Evolutionary conservation across 2,797 vertebrate genomes (phyloP).

Genomic region (Saxicola maurus): DNA sequence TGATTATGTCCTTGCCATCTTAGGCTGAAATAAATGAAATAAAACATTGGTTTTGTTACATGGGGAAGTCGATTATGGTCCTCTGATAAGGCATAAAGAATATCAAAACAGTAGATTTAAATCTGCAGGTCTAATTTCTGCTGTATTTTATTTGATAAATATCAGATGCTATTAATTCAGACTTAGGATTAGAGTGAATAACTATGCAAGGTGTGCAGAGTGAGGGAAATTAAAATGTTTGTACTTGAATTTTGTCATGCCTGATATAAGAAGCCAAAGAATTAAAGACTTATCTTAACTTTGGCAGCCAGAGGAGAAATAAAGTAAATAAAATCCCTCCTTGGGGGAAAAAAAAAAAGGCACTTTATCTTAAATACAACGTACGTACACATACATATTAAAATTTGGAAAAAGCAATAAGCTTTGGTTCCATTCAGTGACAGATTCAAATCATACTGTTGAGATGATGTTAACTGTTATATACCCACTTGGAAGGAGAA

Average conservation of each 20-base stretch:
- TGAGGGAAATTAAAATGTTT: background rate
- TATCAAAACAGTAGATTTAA: background rate
- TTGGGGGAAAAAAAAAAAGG: background rate
- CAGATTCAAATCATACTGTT: background rate
- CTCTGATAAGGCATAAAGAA: background rate
- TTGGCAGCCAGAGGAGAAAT: background rate
- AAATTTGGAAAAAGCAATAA: too few relatives aligned
- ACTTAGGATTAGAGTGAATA: background rate
- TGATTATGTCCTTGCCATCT: background rate
- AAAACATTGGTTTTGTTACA: background rate
- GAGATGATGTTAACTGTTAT: background rate
- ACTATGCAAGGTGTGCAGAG: background rate
- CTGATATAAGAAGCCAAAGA: background rate
- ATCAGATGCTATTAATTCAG: background rate
- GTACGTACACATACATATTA: background rate
- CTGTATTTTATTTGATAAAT: background rate
- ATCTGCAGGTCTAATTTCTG: background rate
- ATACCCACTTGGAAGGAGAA: background rate
- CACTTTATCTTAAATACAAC: background rate
- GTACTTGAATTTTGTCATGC: background rate
- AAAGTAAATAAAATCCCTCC: background rate
- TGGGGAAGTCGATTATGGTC: background rate
- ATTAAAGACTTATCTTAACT: background rate
- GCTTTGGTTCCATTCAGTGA: background rate
- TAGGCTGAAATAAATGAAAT: background rate